Conservation (phyloP, 2,797 vertebrate genomes). For the Gymnoscopelus braueri region DNA sequence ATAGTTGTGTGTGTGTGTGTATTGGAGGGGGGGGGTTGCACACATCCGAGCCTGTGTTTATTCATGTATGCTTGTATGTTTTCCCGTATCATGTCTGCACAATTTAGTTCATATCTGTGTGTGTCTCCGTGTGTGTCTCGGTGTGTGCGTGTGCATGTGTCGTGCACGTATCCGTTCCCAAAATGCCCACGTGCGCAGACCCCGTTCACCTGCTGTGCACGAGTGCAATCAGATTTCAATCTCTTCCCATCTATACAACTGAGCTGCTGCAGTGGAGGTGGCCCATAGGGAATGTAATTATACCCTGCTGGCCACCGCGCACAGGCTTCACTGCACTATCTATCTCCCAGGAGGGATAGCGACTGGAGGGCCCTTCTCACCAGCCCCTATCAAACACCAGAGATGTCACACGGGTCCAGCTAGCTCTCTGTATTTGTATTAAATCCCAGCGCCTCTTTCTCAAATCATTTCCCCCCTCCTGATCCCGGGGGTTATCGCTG, state of each 20-base stretch:
- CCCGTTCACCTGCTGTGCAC: conserved; percentile 32
- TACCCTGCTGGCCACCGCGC: conserved; percentile 67
- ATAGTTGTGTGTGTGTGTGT: background rate
- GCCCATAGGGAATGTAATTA: conserved; percentile 75
- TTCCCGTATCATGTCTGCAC: background rate
- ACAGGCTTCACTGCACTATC: conserved; percentile 65
- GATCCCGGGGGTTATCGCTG: conserved; percentile 56
- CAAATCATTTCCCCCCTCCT: conserved; percentile 38
- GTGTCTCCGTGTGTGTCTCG: no score
- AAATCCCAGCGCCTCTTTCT: conserved; percentile 38
- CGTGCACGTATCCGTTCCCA: conserved; percentile 10
- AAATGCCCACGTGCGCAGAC: conserved; percentile 41
- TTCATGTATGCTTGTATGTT: background rate
- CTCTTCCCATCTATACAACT: conserved; percentile 55
- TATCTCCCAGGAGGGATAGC: conserved; percentile 60
- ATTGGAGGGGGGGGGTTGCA: background rate
- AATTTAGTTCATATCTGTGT: background rate
- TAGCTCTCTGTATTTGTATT: conserved; percentile 40
- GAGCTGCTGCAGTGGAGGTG: conserved; percentile 62
- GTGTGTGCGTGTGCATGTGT: conserved; percentile 1
- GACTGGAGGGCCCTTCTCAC: conserved; percentile 48
- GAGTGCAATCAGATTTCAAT: conserved; percentile 71
- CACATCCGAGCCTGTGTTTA: background rate
- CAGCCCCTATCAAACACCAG: conserved; percentile 56
- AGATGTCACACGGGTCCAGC: conserved; percentile 41